phyloP scores from a whole-genome alignment of 2,113 vertebrate genomes.

The Corynorhinus townsendii region DNA sequence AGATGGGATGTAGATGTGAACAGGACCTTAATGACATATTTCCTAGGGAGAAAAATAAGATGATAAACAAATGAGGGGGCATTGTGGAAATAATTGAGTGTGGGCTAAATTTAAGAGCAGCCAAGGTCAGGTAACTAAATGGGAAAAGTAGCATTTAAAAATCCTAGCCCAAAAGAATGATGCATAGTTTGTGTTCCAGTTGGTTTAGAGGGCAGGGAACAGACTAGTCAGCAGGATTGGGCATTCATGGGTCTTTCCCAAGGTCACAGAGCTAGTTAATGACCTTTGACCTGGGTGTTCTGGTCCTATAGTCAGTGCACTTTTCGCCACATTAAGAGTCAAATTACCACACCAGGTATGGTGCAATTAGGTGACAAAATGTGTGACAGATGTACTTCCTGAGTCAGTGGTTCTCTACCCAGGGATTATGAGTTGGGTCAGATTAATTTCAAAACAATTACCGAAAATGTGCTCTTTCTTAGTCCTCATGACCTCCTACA shows the following conservation, averaged over 20 bases:
- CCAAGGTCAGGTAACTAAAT: not conserved
- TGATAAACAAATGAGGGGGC: not conserved
- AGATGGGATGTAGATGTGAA: not conserved
- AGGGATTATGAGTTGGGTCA: not conserved
- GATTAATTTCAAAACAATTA: constrained; percentile 24
- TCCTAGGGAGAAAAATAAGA: not conserved
- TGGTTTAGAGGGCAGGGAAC: not conserved
- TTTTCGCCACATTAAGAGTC: not conserved
- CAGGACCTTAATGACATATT: not conserved
- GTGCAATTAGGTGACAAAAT: not conserved
- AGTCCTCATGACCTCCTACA: not conserved
- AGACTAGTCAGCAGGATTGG: not conserved
- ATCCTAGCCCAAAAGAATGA: not conserved
- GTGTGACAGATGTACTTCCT: not conserved
- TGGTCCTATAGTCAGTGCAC: not conserved
- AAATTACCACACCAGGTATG: not conserved
- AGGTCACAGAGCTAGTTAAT: not conserved
- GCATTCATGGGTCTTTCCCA: not conserved
- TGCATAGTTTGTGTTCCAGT: not conserved
- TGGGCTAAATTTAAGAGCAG: not conserved
- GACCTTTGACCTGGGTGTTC: not conserved
- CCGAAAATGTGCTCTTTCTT: not conserved
- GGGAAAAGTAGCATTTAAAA: not conserved
- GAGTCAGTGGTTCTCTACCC: not conserved
- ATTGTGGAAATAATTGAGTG: not conserved